These are phyloP conservation scores for Capromys pilorides DNA, from an alignment of 2,797 vertebrate species.

Conservation along the genomic window DNA sequence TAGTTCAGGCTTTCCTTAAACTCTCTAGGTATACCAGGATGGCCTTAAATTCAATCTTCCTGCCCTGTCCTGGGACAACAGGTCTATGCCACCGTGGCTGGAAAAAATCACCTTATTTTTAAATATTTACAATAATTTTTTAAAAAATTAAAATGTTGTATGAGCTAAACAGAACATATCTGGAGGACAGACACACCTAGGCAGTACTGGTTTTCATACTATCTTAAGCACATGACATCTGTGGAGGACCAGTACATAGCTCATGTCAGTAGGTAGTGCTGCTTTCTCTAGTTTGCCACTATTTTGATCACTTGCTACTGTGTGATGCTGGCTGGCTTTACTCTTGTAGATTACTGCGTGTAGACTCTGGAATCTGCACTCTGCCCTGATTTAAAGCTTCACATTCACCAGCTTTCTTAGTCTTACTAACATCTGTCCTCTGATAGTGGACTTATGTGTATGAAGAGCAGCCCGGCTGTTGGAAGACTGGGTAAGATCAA, in stretches of 20 bases:
- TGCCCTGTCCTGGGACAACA: not conserved
- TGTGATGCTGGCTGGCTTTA: not conserved
- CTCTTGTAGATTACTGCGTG: not conserved
- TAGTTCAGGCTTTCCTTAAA: not conserved
- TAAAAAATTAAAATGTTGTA: not conserved
- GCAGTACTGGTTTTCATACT: no score
- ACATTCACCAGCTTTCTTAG: not conserved
- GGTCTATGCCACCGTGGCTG: not conserved
- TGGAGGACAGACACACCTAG: not conserved
- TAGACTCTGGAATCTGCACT: not conserved
- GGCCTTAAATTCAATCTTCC: not conserved
- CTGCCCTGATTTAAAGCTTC: constrained; percentile 10
- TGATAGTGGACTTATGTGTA: not conserved
- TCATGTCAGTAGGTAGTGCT: fast-evolving
- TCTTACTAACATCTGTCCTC: constrained; percentile 8
- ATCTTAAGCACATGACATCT: not conserved
- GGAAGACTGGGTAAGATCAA: not conserved
- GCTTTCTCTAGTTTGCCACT: not conserved
- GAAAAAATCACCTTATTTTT: constrained; percentile 11
- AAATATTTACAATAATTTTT: not conserved
- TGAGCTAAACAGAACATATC: not conserved
- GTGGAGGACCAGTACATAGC: not conserved
- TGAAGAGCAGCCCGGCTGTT: not conserved
- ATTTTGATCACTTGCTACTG: not conserved
- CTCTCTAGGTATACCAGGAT: not conserved